Evolutionary conservation across 2,797 vertebrate species (phyloP).

Genomic region (Lepus townsendii): DNA sequence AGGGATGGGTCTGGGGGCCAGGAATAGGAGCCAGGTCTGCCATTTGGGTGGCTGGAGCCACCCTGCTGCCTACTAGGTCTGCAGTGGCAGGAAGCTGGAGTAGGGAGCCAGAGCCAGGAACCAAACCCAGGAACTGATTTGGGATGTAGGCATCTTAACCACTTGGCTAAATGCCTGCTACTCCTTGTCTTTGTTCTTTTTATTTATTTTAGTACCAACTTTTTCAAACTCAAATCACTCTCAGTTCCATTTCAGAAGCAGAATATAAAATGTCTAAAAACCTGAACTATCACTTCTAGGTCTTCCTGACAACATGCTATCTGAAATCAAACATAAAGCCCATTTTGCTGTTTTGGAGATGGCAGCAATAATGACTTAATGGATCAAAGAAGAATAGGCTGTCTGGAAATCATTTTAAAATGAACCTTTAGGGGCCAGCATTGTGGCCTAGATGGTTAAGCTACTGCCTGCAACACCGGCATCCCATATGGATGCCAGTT

Average conservation of each 20-base stretch:
- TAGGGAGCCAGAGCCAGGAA: too few species aligned
- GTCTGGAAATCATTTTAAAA: background rate
- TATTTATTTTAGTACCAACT: conserved; percentile 29
- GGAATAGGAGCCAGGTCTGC: too few species aligned
- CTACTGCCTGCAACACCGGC: too few species aligned
- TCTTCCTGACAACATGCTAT: background rate
- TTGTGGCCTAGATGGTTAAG: too few species aligned
- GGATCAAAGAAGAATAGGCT: conserved; percentile 17
- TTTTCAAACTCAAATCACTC: conserved; percentile 14
- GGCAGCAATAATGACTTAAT: background rate
- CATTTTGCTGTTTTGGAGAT: background rate
- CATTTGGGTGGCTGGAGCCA: too few species aligned
- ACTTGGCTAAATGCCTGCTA: background rate
- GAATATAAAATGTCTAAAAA: conserved; percentile 26
- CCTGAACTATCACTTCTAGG: background rate
- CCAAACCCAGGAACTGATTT: too few species aligned
- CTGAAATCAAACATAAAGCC: conserved; percentile 43
- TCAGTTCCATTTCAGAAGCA: conserved; percentile 37
- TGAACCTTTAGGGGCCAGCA: background rate
- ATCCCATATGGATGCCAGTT: too few species aligned
- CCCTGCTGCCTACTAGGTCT: too few species aligned
- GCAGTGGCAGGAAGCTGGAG: too few species aligned
- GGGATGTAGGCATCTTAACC: too few species aligned
- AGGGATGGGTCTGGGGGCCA: too few species aligned
- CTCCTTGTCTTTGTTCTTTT: background rate